A percentile compares a stretch with the other conserved stretches of the same genome.
phyloP scores from a whole-genome alignment of 1,140 invertebrate species.

The Philopotamus ludificatus region DNA sequence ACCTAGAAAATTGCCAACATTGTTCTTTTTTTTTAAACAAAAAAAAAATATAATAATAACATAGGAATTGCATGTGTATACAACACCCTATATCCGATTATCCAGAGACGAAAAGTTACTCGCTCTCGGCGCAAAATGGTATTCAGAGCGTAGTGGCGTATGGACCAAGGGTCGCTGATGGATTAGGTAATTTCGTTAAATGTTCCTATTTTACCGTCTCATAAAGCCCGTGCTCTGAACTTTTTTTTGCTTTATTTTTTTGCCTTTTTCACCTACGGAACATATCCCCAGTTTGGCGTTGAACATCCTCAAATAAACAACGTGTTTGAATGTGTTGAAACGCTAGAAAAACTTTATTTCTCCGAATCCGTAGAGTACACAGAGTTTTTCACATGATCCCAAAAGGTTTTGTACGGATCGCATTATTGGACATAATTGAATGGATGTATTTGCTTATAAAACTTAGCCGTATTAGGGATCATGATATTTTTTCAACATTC shows the following conservation, averaged over 20 bases:
- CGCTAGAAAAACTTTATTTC: slow-evolving; percentile 16
- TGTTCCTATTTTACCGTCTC: slow-evolving; percentile 39
- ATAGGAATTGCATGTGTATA: too few relatives aligned
- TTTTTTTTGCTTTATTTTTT: slow-evolving; percentile 26
- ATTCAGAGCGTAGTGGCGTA: background rate
- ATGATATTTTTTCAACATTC: too few relatives aligned
- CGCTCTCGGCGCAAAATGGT: background rate
- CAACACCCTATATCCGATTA: too few relatives aligned
- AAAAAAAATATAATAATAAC: too few relatives aligned
- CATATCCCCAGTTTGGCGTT: background rate
- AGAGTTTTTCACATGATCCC: background rate
- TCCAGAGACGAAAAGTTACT: background rate
- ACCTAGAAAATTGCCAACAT: too few relatives aligned
- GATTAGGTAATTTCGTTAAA: slow-evolving; percentile 43
- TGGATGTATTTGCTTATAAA: too few relatives aligned
- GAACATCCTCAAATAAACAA: background rate
- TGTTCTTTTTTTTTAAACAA: too few relatives aligned
- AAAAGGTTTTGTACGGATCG: background rate
- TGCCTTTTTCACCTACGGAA: too few relatives aligned
- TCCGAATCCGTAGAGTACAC: background rate
- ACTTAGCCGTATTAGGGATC: too few relatives aligned
- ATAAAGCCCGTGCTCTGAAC: slow-evolving; percentile 36
- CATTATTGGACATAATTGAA: too few relatives aligned
- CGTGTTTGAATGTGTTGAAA: slow-evolving; percentile 20
- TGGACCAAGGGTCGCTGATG: slow-evolving; percentile 36